Evolutionary conservation across 1,140 invertebrate genomes (phyloP), one percentile per base, ranked within the genome.

Genomic region (Ephestia elutella): DNA sequence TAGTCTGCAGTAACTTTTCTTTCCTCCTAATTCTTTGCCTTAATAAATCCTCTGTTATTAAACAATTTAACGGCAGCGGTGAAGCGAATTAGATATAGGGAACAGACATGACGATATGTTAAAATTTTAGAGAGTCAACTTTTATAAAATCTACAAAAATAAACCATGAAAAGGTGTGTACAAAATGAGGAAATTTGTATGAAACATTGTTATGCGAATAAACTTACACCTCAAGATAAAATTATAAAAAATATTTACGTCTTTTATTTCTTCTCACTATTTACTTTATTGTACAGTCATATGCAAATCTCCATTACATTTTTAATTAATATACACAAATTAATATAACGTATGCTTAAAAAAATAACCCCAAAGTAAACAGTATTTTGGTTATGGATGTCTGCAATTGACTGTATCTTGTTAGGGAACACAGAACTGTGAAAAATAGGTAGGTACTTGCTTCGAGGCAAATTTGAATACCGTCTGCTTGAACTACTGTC

Each of bases 121-220:
- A 84, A 82, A 81, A 85, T 84, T 84, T 87, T 85, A 85, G 77
- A 87, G 82, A 87, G 81, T 81, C 86, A 81, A 88, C 82, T 88
- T 86, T 88, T 88, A 86, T 86, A 88, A 85, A 86, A 78, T 79
- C 75, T 80, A 86, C 76, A 85, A 86, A 81, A 75, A 83, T 75
- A 82, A 87, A 83, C 71, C 67, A 73, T 77, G 80, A 83, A 81
- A 85, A 83, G 86, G 86, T 88, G 85, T 86, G 86, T 88, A 88
- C 86, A 86, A 88, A 86, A 86, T 75, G 83, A 86, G 83, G 81
- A 86, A 83, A 88, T 88, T 88, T 88, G 86, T 88, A 88, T 88
- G 86, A 86, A 85, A 86, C 75, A 84, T 86, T 88, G 86, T 88
- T 88, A 88, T 86, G 86, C 86, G 82, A 86, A 88, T 88, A 88